Base-by-base conservation (phyloP, 2,888 invertebrate species). In the Calameuta idolon region DNA sequence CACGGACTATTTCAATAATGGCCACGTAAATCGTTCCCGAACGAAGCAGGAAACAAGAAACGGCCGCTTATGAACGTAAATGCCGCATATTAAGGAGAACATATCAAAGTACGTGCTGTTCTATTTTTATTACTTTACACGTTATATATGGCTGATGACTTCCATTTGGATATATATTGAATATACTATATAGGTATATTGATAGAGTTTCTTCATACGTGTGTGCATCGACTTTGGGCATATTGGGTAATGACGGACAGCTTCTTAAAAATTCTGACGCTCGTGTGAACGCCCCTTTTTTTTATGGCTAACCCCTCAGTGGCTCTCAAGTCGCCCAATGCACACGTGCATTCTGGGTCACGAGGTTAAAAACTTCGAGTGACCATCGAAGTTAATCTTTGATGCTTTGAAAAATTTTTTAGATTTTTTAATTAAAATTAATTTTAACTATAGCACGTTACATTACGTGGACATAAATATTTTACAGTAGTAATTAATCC, bases 221-320 rank as follows among this genome's bases (percentile, higher is more conserved):
- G 55, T 1, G 55, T 15, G 23, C 55, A 55, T 55, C 55, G 55
- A 23, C 55, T 55, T 23, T 55, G 55, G 55, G 55, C 23, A 75
- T 77, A 69, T 75, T 75, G 69, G 74, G 75, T 77, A 77, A 77
- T 75, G 77, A 77, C 71, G 74, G 75, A 77, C 71, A 77, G 74
- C 74, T 69, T 75, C n/a, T 77, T 71, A 23, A 75, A 34, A 71
- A 55, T 74, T 77, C 31, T 75, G 77, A 77, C 55, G 75, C 69
- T 40, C 34, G 69, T 71, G 69, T 69, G 77, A 71, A 77, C 77
- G 77, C 77, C 77, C 77, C 77, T 34, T 77, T 40, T 77, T 77
- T 40, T 55, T 31, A 77, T 75, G 77, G 75, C 71, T 69, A 75
- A 75, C 40, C 75, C 55, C 69, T 35, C 75, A 75, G 77, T 55